Evolutionary conservation across 2,797 vertebrate genomes (phyloP).

Genomic region (Peromyscus eremicus): DNA sequence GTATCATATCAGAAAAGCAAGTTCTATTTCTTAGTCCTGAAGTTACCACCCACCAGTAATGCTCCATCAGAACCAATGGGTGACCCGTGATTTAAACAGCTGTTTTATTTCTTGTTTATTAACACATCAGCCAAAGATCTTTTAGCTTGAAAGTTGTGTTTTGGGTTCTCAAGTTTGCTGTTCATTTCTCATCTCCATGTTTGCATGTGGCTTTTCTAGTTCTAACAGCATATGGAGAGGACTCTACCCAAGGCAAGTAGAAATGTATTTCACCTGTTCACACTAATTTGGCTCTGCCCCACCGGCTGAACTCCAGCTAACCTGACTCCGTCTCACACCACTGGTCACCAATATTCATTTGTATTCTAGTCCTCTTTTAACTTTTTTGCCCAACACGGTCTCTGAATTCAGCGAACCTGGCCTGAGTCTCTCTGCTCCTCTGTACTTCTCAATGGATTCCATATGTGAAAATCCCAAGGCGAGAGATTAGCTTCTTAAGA

Average conservation of each 20-base stretch:
- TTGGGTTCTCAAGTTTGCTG: background rate
- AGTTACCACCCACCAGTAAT: background rate
- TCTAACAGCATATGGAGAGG: background rate
- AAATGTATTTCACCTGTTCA: background rate
- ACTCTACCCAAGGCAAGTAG: background rate
- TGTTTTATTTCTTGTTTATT: background rate
- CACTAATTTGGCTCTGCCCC: background rate
- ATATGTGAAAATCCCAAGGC: background rate
- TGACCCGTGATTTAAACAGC: background rate
- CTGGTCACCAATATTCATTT: constrained; percentile 4
- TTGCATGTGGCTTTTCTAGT: background rate
- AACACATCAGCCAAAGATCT: background rate
- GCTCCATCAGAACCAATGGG: background rate
- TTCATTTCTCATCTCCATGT: background rate
- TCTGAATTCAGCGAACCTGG: constrained; percentile 33
- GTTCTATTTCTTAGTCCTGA: background rate
- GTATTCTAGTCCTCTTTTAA: constrained; percentile 7
- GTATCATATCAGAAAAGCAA: background rate
- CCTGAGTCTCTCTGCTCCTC: background rate
- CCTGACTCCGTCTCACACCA: background rate
- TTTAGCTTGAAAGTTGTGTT: background rate
- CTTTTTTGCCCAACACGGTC: background rate
- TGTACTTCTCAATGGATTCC: background rate
- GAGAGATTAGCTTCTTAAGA: background rate
- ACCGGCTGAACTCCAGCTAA: background rate